Conservation (phyloP, 2,797 vertebrate species). For the Acanthurus tractus region DNA sequence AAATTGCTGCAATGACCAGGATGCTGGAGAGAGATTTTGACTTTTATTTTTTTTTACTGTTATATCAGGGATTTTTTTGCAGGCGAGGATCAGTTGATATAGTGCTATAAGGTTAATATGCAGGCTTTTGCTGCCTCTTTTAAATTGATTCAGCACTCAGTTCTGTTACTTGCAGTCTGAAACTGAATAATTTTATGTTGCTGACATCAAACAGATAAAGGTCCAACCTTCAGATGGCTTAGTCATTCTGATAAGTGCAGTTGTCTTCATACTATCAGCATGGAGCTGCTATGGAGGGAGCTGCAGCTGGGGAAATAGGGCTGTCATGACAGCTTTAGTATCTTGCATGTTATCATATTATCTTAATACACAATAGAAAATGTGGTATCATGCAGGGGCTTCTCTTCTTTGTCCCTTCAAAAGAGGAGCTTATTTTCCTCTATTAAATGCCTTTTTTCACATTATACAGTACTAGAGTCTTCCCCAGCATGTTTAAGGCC, state of each 20-base stretch:
- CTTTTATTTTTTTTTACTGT: background rate
- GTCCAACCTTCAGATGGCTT: background rate
- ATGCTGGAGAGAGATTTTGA: background rate
- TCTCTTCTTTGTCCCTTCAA: background rate
- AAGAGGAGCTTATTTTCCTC: background rate
- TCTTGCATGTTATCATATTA: background rate
- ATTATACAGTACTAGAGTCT: constrained; percentile 9
- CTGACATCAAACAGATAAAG: background rate
- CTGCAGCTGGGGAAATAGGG: constrained; percentile 18
- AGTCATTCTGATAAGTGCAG: background rate
- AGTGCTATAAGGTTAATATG: background rate
- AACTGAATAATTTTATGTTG: background rate
- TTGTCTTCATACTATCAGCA: background rate
- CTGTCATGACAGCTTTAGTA: constrained; percentile 4
- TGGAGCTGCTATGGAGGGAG: background rate
- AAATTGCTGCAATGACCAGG: constrained; percentile 7
- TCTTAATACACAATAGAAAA: background rate
- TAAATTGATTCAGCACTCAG: background rate
- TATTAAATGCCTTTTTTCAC: constrained; percentile 17
- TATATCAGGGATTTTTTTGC: background rate
- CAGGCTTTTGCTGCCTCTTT: background rate
- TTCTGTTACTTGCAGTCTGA: background rate
- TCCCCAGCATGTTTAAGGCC: constrained; percentile 16
- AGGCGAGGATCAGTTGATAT: background rate
- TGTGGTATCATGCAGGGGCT: background rate